These are phyloP conservation scores for Geotrypetes seraphini DNA, from an alignment of 2,797 vertebrate genomes.

Conservation along the genomic window DNA sequence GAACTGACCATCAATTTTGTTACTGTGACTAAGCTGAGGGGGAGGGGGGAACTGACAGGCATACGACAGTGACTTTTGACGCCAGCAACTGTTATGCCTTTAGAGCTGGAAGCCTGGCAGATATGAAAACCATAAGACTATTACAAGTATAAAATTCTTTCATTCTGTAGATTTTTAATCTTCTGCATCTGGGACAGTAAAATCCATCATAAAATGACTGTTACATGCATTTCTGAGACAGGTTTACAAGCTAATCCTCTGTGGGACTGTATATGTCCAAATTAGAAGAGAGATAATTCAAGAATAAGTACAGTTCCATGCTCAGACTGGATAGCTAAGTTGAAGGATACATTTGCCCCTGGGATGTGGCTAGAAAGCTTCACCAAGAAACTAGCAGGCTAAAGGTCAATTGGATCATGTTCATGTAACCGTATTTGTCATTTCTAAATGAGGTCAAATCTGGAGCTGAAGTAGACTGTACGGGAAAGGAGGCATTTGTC, in stretches of 20 bases:
- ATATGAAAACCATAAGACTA: conserved; percentile 6
- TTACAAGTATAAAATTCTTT: conserved; percentile 35
- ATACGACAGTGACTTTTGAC: conserved; percentile 9
- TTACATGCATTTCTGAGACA: conserved; percentile 28
- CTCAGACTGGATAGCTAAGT: too few species aligned
- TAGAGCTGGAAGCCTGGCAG: neutral
- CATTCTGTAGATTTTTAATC: conserved; percentile 41
- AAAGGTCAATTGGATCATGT: too few species aligned
- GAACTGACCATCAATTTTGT: conserved; percentile 32
- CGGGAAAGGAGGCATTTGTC: too few species aligned
- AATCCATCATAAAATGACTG: conserved; percentile 29
- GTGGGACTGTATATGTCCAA: conserved; percentile 19
- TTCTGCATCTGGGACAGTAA: conserved; percentile 36
- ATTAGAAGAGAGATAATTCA: conserved; percentile 29
- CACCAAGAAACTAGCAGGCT: too few species aligned
- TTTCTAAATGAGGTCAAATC: too few species aligned
- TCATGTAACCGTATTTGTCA: too few species aligned
- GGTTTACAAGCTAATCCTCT: conserved; percentile 25
- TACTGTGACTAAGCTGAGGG: conserved; percentile 15
- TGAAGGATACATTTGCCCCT: too few species aligned
- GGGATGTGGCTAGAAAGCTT: too few species aligned
- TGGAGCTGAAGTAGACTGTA: too few species aligned
- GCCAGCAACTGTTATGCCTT: neutral
- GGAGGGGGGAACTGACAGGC: conserved; percentile 26
- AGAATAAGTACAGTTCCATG: conserved; percentile 36